Conservation (phyloP, 1,140 invertebrate species). For the Drosophila obscura region DNA sequence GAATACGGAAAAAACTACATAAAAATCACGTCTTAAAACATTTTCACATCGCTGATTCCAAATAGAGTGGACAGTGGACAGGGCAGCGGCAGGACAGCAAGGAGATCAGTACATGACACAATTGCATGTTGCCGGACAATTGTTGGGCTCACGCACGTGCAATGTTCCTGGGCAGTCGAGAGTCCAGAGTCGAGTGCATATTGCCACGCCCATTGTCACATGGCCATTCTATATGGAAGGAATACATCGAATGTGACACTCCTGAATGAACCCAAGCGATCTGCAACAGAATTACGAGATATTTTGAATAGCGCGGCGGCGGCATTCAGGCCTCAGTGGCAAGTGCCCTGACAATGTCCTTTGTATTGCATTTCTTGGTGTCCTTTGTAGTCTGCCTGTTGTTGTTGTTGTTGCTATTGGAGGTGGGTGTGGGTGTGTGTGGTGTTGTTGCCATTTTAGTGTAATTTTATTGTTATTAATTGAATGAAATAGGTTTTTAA, state of each 20-base stretch:
- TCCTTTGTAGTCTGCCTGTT: constrained; percentile 26
- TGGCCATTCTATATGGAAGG: constrained; percentile 14
- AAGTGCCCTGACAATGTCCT: constrained; percentile 57
- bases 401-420: constrained; percentile 56
- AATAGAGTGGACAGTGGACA: constrained; percentile 21
- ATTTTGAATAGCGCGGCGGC: constrained; percentile 66
- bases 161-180: constrained; percentile 21
- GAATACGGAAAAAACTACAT: constrained; percentile 26
- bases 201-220: constrained; percentile 55
- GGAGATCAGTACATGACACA: constrained; percentile 65
- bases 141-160: constrained; percentile 72
- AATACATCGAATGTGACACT: constrained; percentile 32
- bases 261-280: constrained; percentile 50
- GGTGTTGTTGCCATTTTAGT: constrained; percentile 76
- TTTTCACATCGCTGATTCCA: constrained; percentile 74
- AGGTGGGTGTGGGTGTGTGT: constrained; percentile 63
- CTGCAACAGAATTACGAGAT: constrained; percentile 55
- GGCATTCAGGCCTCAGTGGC: constrained; percentile 27
- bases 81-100: constrained; percentile 21
- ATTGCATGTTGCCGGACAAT: constrained; percentile 68
- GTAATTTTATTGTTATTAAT: constrained; percentile 79
- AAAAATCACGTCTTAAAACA: constrained; percentile 64
- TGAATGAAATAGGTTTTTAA: constrained; percentile 72
- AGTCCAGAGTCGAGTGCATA: constrained; percentile 51
- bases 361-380: constrained; percentile 30